Evolutionary conservation across 2,888 invertebrate genomes (phyloP), one percentile per base, ranked within the genome.

Genomic region (Zelleria hepariella): DNA sequence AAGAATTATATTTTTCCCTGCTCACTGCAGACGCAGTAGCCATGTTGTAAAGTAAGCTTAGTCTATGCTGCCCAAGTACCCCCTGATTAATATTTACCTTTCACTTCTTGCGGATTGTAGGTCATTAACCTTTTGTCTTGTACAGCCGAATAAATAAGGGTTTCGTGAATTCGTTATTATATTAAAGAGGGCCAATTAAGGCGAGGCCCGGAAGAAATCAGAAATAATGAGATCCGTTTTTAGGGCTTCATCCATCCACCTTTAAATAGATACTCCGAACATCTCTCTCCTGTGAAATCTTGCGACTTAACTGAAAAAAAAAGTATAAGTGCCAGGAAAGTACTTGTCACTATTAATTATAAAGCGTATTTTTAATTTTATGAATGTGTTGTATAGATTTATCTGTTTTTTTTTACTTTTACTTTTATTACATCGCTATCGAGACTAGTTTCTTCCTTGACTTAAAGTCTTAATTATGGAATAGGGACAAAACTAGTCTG

Each of bases 61-160:
- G 32, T 42, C 32, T 42, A 67, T 75, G 72, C 75, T 76, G 78
- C 78, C 75, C 81, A 75, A 72, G 73, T 82, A 82, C 80, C 79
- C 78, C 82, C 77, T 80, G 80, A 84, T 84, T 83, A 86, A 86
- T 86, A 85, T 85, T 86, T 85, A 81, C 82, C 75, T 81, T 83
- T 75, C 77, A 77, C 82, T 85, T 80, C 77, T 80, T 78, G 75
- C 74, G 23, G 23, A 73, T 77, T 75, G 76, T 74, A 73, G 76
- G 77, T 80, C 78, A 76, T 80, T 80, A 78, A 78, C 78, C 75
- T 76, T 73, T 71, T 70, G 68, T 69, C 67, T 18, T 26, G 25
- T 51, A 8, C 18, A 54, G n/a, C 26, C 26, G 8, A 24, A 10
- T 18, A 54, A 54, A 18, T 54, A 54, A 54, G 54, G 54, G 26